phyloP scores from a whole-genome alignment of 2,888 invertebrate genomes.

The Drosophila yooni region DNA sequence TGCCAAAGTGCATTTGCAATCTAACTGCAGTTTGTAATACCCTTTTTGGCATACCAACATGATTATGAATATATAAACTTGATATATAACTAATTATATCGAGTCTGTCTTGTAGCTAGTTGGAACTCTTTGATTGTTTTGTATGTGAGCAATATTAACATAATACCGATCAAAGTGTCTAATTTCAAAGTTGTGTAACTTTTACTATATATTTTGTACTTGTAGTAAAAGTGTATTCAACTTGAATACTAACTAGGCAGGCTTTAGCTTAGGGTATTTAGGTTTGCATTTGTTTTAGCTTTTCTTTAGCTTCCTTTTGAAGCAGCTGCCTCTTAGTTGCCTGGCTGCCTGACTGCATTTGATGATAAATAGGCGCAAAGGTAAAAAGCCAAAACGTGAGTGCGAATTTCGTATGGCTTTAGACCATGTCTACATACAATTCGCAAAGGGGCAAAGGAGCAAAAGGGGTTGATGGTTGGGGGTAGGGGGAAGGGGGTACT shows the following conservation, averaged over 20 bases:
- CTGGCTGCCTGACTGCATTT: slow-evolving; percentile 58
- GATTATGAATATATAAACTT: background rate
- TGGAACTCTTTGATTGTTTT: background rate
- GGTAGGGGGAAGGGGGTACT: background rate
- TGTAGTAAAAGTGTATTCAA: background rate
- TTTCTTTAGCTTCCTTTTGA: slow-evolving; percentile 54
- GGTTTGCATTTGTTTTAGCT: slow-evolving; percentile 10
- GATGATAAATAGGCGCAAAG: slow-evolving; percentile 79
- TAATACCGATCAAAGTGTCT: background rate
- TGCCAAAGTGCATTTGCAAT: slow-evolving; percentile 68
- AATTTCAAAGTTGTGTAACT: background rate
- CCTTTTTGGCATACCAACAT: background rate
- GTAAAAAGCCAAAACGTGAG: slow-evolving; percentile 79
- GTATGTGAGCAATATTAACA: background rate
- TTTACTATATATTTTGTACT: background rate
- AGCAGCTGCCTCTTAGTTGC: slow-evolving; percentile 58
- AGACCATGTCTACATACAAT: slow-evolving; percentile 52
- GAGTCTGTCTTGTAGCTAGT: background rate
- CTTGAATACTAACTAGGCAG: background rate
- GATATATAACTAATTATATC: background rate
- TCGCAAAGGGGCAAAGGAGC: slow-evolving; percentile 19
- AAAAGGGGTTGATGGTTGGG: background rate
- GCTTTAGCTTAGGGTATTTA: slow-evolving; percentile 29
- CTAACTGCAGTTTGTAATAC: slow-evolving; percentile 36
- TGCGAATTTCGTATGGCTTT: slow-evolving; percentile 71